These are phyloP conservation scores for Aphelinus atriplicis DNA, from an alignment of 1,140 invertebrate species.

Conservation along the genomic window DNA sequence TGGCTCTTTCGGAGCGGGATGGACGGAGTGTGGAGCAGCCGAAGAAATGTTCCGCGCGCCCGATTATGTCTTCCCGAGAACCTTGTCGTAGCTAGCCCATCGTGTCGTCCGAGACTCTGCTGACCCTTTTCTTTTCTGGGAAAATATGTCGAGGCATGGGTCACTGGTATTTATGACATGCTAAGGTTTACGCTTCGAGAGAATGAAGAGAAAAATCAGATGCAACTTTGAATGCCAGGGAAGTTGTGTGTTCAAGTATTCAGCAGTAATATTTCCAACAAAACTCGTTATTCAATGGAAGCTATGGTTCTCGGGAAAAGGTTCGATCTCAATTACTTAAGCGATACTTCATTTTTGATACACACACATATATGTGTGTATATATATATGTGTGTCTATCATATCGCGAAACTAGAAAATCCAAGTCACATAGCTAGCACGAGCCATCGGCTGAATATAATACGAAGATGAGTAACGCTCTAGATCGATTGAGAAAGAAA, in stretches of 20 bases:
- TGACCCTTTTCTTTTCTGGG: no score
- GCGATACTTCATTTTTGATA: not conserved
- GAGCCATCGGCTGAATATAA: not conserved
- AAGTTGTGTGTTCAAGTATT: no score
- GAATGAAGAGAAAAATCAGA: no score
- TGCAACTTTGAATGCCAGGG: no score
- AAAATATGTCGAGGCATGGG: no score
- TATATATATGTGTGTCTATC: conserved; percentile 39
- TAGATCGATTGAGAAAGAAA: conserved; percentile 6
- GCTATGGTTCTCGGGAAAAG: conserved; percentile 49
- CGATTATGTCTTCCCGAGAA: conserved; percentile 52
- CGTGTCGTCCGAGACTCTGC: no score
- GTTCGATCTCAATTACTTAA: conserved; percentile 32
- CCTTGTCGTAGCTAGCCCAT: conserved; percentile 30
- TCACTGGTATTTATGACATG: no score
- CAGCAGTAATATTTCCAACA: conserved; percentile 30
- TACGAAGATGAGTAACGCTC: not conserved
- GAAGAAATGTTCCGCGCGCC: conserved; percentile 47
- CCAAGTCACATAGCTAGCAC: conserved; percentile 16
- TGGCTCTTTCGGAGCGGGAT: not conserved
- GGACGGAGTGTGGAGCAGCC: conserved; percentile 25
- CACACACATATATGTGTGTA: no score
- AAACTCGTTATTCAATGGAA: not conserved
- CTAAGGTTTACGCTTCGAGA: no score
- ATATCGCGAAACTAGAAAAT: conserved; percentile 45